These are phyloP conservation scores for Sinocyclocheilus anshuiensis DNA, from an alignment of 2,113 vertebrate species.

Conservation along the genomic window DNA sequence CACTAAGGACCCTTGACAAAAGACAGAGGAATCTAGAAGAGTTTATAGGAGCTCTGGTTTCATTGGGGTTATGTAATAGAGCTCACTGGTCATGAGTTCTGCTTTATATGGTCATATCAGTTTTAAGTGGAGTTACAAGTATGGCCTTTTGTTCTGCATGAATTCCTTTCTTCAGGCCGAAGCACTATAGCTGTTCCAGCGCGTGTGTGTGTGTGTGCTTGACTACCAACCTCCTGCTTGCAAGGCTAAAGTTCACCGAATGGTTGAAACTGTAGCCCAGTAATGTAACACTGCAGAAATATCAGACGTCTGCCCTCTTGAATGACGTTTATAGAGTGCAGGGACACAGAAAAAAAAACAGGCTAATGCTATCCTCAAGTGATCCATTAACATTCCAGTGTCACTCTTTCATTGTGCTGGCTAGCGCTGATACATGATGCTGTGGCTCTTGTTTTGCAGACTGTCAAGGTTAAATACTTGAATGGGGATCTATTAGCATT, in stretches of 20 bases:
- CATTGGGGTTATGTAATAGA: slow-evolving; percentile 40
- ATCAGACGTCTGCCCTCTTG: slow-evolving; percentile 39
- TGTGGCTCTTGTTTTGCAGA: slow-evolving; percentile 32
- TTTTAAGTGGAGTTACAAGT: slow-evolving; percentile 51
- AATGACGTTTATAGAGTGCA: slow-evolving; percentile 43
- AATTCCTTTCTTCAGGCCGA: slow-evolving; percentile 5
- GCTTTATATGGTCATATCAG: slow-evolving; percentile 57
- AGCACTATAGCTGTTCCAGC: slow-evolving; percentile 16
- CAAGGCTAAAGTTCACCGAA: slow-evolving; percentile 47
- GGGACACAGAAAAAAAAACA: slow-evolving; percentile 19
- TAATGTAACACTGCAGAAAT: slow-evolving; percentile 47
- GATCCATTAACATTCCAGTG: slow-evolving; percentile 51
- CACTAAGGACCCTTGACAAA: slow-evolving; percentile 41
- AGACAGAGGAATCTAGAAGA: slow-evolving; percentile 27
- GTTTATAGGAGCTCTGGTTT: slow-evolving; percentile 32
- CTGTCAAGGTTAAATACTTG: slow-evolving; percentile 36
- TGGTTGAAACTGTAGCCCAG: slow-evolving; percentile 41
- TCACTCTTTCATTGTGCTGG: slow-evolving; percentile 27
- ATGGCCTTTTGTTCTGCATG: slow-evolving; percentile 46
- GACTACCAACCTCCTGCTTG: neutral
- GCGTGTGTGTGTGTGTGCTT: slow-evolving; percentile 13
- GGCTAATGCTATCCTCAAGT: slow-evolving; percentile 29
- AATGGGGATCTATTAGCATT: slow-evolving; percentile 38
- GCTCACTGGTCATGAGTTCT: slow-evolving; percentile 5
- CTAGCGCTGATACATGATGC: slow-evolving; percentile 17